These are phyloP conservation scores for Propithecus perrieri DNA, from an alignment of 2,797 vertebrate species.

Conservation along the genomic window DNA sequence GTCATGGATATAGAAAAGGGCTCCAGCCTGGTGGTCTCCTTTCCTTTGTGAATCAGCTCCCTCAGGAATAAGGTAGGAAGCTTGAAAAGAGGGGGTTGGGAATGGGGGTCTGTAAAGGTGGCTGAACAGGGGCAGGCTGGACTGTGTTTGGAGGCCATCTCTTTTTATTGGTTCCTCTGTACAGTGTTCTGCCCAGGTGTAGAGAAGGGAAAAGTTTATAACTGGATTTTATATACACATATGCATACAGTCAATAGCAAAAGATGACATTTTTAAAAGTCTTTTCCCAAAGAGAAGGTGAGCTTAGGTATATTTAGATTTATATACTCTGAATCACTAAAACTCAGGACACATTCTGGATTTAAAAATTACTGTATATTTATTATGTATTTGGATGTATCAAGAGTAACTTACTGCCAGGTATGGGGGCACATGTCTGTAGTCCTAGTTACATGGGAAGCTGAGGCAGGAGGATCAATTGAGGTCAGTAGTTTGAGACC, in stretches of 20 bases:
- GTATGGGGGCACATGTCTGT: background rate
- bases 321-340: background rate
- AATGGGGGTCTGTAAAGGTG: background rate
- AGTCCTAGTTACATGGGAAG: background rate
- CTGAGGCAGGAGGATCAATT: background rate
- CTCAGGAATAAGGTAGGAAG: background rate
- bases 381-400: constrained; percentile 16
- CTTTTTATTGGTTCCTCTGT: background rate
- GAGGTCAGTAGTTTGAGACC: background rate
- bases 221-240: background rate
- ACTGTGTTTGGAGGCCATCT: background rate
- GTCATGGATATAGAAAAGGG: background rate
- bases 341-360: background rate
- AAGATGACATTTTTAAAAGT: constrained; percentile 19
- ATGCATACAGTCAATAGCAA: background rate
- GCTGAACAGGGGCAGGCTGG: background rate
- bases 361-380: constrained; percentile 37
- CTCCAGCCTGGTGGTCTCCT: background rate
- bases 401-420: constrained; percentile 11
- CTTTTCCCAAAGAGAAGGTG: background rate
- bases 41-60: background rate
- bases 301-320: background rate
- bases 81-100: background rate
- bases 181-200: background rate
- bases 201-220: background rate